A percentile compares a stretch with the other conserved stretches of the same genome.
These are phyloP conservation scores for Lonchura striata DNA, from an alignment of 2,113 vertebrate species.

Conservation along the genomic window DNA sequence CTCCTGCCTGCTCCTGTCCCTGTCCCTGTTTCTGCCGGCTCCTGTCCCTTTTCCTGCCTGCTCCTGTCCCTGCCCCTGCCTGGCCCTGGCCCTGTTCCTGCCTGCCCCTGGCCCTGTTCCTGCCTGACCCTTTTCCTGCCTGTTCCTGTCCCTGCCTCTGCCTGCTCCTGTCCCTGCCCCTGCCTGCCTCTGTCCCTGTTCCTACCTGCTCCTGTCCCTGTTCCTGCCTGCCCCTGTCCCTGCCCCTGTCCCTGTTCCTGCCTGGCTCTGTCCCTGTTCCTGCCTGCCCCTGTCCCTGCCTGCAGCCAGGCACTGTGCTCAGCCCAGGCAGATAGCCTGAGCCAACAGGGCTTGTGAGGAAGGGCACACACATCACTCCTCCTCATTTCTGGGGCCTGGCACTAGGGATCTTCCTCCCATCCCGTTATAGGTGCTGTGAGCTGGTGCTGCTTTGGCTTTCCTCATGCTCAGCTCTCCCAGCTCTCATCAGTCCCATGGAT, in stretches of 20 bases:
- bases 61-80: no score
- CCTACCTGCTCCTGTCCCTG: not conserved
- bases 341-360: fast-evolving
- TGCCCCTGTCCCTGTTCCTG: not conserved
- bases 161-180: no score
- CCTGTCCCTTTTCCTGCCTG: not conserved
- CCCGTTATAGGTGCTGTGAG: not conserved
- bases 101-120: no score
- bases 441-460: not conserved
- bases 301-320: not conserved
- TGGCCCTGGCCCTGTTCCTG: not conserved
- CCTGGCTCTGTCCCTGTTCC: not conserved
- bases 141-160: not conserved
- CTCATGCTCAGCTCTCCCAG: not conserved
- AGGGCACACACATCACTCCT: fast-evolving
- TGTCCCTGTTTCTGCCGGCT: no score
- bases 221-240: not conserved
- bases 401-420: fast-evolving
- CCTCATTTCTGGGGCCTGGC: no score
- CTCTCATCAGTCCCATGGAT: not conserved
- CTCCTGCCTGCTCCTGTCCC: no score
- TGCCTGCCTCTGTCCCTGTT: no score
- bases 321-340: not conserved
- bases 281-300: not conserved
- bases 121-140: no score